Conservation (phyloP, 2,113 vertebrate species). For the Elanoides forficatus region DNA sequence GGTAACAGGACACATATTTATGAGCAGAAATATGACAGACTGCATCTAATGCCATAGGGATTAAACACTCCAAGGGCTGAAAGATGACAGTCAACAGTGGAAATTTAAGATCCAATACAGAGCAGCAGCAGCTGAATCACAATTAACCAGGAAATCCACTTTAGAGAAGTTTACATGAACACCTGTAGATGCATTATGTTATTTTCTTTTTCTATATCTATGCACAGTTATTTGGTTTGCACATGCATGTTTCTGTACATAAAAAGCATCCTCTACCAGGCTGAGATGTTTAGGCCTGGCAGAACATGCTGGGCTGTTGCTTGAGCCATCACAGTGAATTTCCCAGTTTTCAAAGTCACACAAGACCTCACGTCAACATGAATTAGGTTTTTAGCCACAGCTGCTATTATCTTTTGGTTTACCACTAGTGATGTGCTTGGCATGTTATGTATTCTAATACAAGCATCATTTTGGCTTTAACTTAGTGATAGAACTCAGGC, state of each 20-base stretch:
- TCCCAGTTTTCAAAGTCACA: not conserved
- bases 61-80: not conserved
- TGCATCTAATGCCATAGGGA: not conserved
- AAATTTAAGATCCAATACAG: not conserved
- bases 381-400: not conserved
- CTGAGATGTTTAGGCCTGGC: not conserved
- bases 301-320: not conserved
- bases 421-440: not conserved
- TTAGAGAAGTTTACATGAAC: not conserved
- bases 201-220: not conserved
- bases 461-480: not conserved
- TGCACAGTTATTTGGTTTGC: not conserved
- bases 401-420: not conserved
- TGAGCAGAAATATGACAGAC: not conserved
- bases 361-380: not conserved
- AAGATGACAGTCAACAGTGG: not conserved
- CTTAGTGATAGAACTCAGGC: not conserved
- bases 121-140: not conserved
- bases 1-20: not conserved
- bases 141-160: not conserved
- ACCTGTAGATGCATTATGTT: not conserved
- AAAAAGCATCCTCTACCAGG: not conserved
- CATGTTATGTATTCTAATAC: not conserved
- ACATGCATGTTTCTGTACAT: not conserved
- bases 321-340: not conserved